phyloP scores from a whole-genome alignment of 1,140 invertebrate genomes.

The Drosophila seguyi region DNA sequence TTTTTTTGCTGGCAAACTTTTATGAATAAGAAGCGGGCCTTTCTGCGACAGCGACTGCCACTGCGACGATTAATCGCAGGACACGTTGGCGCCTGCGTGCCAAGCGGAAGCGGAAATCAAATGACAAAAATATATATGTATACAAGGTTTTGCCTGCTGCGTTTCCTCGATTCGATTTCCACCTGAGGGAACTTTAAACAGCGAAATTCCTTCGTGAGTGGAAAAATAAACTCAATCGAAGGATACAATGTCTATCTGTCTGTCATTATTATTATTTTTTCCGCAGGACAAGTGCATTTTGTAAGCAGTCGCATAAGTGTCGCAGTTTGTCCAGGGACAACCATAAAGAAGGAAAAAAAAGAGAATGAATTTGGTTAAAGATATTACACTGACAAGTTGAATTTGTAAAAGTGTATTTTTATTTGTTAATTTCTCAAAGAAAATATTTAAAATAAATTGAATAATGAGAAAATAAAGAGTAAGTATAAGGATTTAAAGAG shows the following conservation, averaged over 20 bases:
- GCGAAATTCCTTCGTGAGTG: constrained; percentile 4
- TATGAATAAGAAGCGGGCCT: constrained; percentile 35
- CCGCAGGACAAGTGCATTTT: constrained; percentile 45
- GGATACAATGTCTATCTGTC: constrained; percentile 15
- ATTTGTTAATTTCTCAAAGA: background rate
- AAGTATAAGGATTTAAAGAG: no score
- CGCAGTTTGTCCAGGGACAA: constrained; percentile 43
- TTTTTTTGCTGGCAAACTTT: constrained; percentile 63
- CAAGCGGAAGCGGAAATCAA: constrained; percentile 63
- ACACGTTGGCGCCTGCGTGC: constrained; percentile 62
- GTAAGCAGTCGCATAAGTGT: constrained; percentile 71
- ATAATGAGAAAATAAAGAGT: background rate
- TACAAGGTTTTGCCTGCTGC: constrained; percentile 8
- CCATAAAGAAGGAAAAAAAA: constrained; percentile 25
- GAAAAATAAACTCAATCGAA: constrained; percentile 1
- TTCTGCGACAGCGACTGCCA: constrained; percentile 65
- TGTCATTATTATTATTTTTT: constrained; percentile 19
- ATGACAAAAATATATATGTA: constrained; percentile 29
- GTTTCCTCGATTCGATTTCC: constrained; percentile 16
- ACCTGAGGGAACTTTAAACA: constrained; percentile 53
- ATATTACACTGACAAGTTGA: background rate
- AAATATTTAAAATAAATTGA: background rate
- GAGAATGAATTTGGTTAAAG: constrained; percentile 14
- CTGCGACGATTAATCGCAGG: constrained; percentile 71
- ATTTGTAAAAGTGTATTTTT: background rate